Evolutionary conservation across 1,140 invertebrate species (phyloP).

Genomic region (Phocides pigmalion): DNA sequence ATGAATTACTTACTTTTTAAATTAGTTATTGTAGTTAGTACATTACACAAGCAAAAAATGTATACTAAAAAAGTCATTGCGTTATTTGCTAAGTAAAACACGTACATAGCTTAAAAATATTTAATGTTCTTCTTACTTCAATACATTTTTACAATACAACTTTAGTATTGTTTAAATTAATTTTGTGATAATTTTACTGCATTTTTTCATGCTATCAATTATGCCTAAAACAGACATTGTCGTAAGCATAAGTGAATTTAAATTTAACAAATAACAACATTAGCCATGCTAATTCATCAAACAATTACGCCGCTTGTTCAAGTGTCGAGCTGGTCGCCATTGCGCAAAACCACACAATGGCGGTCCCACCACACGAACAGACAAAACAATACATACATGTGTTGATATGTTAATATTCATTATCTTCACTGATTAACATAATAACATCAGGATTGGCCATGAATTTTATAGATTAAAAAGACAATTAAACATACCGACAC

Average conservation of each 20-base stretch:
- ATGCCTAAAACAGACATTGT: too few relatives aligned
- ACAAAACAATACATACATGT: constrained; percentile 4
- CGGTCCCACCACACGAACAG: neutral
- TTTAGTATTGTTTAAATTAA: too few relatives aligned
- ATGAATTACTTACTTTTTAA: too few relatives aligned
- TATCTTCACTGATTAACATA: constrained; percentile 18
- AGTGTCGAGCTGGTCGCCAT: constrained; percentile 28
- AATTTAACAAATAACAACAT: constrained; percentile 43
- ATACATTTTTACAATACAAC: too few relatives aligned
- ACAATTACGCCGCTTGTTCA: constrained; percentile 37
- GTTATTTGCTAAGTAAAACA: too few relatives aligned
- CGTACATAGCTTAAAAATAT: too few relatives aligned
- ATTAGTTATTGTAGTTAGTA: too few relatives aligned
- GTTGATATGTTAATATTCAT: constrained; percentile 24
- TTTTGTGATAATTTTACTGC: constrained; percentile 2
- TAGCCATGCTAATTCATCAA: constrained; percentile 53
- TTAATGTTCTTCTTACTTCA: too few relatives aligned
- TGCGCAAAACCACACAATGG: constrained; percentile 17
- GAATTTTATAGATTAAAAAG: constrained; percentile 16
- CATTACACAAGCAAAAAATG: too few relatives aligned
- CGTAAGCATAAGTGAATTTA: constrained; percentile 8
- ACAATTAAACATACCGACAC: neutral
- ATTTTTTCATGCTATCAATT: constrained; percentile 5
- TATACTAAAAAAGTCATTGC: too few relatives aligned
- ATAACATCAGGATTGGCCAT: constrained; percentile 14